Percentiles rank a stretch among this genome's conserved stretches.
These are phyloP conservation scores for Microchirus variegatus DNA, from an alignment of 2,797 vertebrate species.

Conservation along the genomic window DNA sequence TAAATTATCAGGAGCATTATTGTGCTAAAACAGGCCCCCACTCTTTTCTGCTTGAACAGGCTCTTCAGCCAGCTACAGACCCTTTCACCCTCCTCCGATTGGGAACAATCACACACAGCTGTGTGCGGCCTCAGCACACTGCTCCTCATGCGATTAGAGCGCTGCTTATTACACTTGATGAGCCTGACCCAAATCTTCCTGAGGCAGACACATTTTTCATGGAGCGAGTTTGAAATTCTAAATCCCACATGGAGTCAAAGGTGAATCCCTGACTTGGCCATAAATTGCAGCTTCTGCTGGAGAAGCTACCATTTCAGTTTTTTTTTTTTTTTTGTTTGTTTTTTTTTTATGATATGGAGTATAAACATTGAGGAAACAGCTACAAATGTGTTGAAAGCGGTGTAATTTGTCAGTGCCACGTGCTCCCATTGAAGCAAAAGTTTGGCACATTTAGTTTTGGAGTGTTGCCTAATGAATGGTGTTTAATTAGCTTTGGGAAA, in stretches of 20 bases:
- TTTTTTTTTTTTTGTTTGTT: slow-evolving; percentile 1
- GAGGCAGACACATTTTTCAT: slow-evolving; percentile 58
- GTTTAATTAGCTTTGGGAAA: slow-evolving; percentile 53
- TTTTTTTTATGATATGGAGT: slow-evolving; percentile 27
- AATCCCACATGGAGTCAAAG: slow-evolving; percentile 72
- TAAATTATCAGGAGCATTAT: slow-evolving; percentile 48
- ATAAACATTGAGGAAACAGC: slow-evolving; percentile 14
- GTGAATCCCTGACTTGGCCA: slow-evolving; percentile 59
- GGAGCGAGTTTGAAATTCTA: slow-evolving; percentile 63
- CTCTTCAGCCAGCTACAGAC: slow-evolving; percentile 51
- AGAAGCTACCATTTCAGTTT: slow-evolving; percentile 16
- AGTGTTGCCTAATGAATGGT: slow-evolving; percentile 40
- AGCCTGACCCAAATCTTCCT: slow-evolving; percentile 78
- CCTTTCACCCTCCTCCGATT: slow-evolving; percentile 54
- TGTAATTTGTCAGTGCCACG: slow-evolving; percentile 7
- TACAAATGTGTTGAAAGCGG: slow-evolving; percentile 24
- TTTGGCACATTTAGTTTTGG: slow-evolving; percentile 23
- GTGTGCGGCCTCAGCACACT: slow-evolving; percentile 60
- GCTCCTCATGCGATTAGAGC: slow-evolving; percentile 71
- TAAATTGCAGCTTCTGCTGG: slow-evolving; percentile 44
- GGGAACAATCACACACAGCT: slow-evolving; percentile 64
- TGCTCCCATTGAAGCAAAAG: slow-evolving; percentile 3
- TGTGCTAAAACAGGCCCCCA: slow-evolving; percentile 46
- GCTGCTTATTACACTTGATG: slow-evolving; percentile 77
- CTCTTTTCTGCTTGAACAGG: slow-evolving; percentile 45